phyloP scores from a whole-genome alignment of 2,113 vertebrate species.

The Prietella phreatophila region DNA sequence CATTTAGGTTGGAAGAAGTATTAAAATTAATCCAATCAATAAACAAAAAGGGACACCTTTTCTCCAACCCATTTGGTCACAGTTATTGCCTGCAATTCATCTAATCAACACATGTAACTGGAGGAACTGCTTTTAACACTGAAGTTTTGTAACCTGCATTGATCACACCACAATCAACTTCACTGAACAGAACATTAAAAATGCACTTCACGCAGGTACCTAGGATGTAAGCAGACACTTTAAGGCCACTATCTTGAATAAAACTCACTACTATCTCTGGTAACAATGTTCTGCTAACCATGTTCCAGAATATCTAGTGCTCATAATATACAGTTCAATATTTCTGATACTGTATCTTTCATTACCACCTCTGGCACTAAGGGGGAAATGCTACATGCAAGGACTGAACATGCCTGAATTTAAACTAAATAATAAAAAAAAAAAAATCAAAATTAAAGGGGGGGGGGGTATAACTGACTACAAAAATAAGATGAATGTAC shows the following conservation, averaged over 20 bases:
- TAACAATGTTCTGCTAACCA: slow-evolving; percentile 20
- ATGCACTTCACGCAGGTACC: slow-evolving; percentile 53
- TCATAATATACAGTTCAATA: slow-evolving; percentile 40
- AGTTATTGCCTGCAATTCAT: slow-evolving; percentile 68
- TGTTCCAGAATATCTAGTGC: slow-evolving; percentile 40
- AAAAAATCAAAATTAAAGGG: neutral
- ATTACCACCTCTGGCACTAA: slow-evolving; percentile 36
- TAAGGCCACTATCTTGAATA: slow-evolving; percentile 44
- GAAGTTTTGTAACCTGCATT: slow-evolving; percentile 54
- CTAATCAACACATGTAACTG: slow-evolving; percentile 42
- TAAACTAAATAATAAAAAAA: neutral
- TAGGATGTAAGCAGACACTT: slow-evolving; percentile 35
- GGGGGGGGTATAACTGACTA: slow-evolving; percentile 53
- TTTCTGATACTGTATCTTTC: slow-evolving; percentile 16
- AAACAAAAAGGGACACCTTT: slow-evolving; percentile 51
- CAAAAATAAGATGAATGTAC: slow-evolving; percentile 55
- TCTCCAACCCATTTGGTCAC: slow-evolving; percentile 73
- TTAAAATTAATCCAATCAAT: slow-evolving; percentile 63
- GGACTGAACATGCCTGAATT: slow-evolving; percentile 29
- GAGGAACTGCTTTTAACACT: slow-evolving; percentile 56
- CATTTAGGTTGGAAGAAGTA: slow-evolving; percentile 59
- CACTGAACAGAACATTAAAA: slow-evolving; percentile 50
- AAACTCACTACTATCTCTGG: slow-evolving; percentile 21
- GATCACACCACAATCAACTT: slow-evolving; percentile 43
- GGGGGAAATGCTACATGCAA: slow-evolving; percentile 38